Base-by-base conservation (phyloP, 2,113 vertebrate species). In the Protomyctophum bolini region DNA sequence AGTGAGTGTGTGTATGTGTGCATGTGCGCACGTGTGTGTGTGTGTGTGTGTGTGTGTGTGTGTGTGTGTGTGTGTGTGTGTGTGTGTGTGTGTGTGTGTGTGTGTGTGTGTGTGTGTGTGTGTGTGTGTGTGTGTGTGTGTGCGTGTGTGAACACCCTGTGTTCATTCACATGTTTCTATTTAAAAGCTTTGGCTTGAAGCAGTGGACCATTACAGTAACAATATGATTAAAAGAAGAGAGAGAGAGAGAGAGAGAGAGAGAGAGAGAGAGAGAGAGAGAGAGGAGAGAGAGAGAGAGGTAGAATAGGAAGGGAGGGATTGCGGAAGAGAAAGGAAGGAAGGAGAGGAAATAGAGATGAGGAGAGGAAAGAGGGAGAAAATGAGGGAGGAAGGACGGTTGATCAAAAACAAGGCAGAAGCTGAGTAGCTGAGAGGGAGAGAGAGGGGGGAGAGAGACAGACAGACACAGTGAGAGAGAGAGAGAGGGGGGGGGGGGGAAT, bases 131-230 rank as follows among this genome's bases (percentile, higher is more conserved):
- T 28, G 28, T 21, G 66, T 63, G 57, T 65, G 68, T 60, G 68
- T 33, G 67, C 72, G 78, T 71, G 66, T 76, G 80, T 76, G 67
- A 78, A 73, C 66, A 48, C 65, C 66, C 79, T 84, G 68, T 81
- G 77, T 85, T 85, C 84, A 83, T 91, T 90, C 85, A 88, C 70
- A 60, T 86, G 78, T 83, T 86, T 86, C 81, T 73, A 82, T 87
- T 84, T 68, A 76, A 87, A 88, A 89, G 80, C 82, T 83, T 81
- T 75, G 70, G 84, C 82, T 88, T 68, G 72, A 86, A 83, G 82
- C 79, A 83, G 57, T 68, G 76, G 75, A 82, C 66, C 81, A 83
- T 90, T 84, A 87, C 68, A 83, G 77, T 79, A 82, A 84, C 78
- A 88, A 88, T 87, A 82, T 81, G 85, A 89, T 84, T 82, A 81